These are phyloP conservation scores for Oceanodroma tethys DNA, from an alignment of 2,113 vertebrate species.

Conservation along the genomic window DNA sequence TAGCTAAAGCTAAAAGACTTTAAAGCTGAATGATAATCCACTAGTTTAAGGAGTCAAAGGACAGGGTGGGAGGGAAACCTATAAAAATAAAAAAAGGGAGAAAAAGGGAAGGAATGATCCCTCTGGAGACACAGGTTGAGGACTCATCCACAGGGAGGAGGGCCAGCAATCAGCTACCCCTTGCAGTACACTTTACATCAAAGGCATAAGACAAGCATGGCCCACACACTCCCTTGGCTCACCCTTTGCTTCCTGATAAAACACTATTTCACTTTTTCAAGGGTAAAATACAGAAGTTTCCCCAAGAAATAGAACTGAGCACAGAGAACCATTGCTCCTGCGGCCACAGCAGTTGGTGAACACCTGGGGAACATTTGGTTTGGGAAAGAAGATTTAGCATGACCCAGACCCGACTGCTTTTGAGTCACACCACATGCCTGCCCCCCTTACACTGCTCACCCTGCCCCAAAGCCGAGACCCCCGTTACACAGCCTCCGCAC, in stretches of 20 bases:
- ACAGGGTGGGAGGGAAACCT: background rate
- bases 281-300: background rate
- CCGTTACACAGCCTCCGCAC: rapidly evolving
- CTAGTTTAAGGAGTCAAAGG: background rate
- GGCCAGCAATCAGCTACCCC: too few species aligned
- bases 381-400: background rate
- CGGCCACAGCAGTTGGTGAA: background rate
- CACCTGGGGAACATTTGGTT: rapidly evolving
- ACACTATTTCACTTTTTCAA: background rate
- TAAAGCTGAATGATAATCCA: background rate
- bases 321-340: background rate
- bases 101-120: background rate
- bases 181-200: too few species aligned
- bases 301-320: background rate
- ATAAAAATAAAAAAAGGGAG: background rate
- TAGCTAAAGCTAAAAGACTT: background rate
- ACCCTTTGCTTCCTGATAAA: background rate
- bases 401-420: background rate
- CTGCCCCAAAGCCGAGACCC: background rate
- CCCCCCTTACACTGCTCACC: rapidly evolving
- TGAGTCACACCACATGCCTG: rapidly evolving
- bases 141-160: background rate
- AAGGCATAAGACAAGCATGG: rapidly evolving
- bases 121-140: background rate
- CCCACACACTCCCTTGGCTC: background rate